Conservation (phyloP, 2,113 vertebrate genomes). For the Melospiza melodia region DNA sequence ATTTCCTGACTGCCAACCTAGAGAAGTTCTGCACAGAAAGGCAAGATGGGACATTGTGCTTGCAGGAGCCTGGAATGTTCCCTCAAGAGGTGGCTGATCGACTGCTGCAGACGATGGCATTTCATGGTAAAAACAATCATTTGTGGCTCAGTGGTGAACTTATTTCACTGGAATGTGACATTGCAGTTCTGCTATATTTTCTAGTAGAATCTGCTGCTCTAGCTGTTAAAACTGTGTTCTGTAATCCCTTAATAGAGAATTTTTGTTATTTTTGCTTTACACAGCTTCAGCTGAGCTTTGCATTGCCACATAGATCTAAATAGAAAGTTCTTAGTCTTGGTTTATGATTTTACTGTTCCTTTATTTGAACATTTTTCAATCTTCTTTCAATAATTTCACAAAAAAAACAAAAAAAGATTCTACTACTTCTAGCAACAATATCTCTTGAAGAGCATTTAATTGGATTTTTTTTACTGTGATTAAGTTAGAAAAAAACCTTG, state of each 20-base stretch:
- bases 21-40: constrained; percentile 91
- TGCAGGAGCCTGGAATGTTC: constrained; percentile 93
- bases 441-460: background rate
- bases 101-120: constrained; percentile 93
- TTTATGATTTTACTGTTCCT: background rate
- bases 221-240: background rate
- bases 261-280: background rate
- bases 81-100: constrained; percentile 97
- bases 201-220: background rate
- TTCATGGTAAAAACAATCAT: constrained; percentile 83
- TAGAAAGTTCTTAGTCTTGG: background rate
- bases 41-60: constrained; percentile 89
- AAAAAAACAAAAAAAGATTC: background rate
- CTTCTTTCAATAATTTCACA: background rate
- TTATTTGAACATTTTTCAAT: background rate
- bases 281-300: background rate
- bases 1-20: constrained; percentile 89
- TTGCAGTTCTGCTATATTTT: background rate
- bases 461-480: background rate
- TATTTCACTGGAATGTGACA: background rate
- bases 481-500: background rate
- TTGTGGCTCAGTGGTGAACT: background rate
- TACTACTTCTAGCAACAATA: background rate
- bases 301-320: background rate
- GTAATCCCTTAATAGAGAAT: background rate